Conservation (phyloP, 2,797 vertebrate genomes). For the Ctenopoma multispine region DNA sequence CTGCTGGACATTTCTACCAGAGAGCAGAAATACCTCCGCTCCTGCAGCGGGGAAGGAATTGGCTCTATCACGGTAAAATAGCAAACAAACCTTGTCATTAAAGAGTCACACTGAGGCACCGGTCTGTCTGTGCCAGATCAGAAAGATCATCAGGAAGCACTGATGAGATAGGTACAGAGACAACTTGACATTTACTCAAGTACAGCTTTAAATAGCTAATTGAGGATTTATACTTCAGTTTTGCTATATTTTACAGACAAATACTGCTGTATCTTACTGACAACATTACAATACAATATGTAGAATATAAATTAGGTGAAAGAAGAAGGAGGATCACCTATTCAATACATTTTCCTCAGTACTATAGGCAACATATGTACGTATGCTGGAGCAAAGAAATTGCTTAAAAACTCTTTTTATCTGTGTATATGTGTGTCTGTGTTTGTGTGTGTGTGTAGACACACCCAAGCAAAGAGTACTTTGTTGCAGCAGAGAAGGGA, state of each 20-base stretch:
- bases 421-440: background rate
- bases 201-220: background rate
- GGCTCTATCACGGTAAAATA: slow-evolving; percentile 87
- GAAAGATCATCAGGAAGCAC: background rate
- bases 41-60: slow-evolving; percentile 89
- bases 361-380: too few relatives aligned
- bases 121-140: background rate
- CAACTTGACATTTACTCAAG: background rate
- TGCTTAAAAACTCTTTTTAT: too few relatives aligned
- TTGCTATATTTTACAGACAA: background rate
- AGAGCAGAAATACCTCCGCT: slow-evolving; percentile 87
- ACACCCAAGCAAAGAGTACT: slow-evolving; percentile 86
- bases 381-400: too few relatives aligned
- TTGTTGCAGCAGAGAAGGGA: slow-evolving; percentile 94
- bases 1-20: slow-evolving; percentile 85
- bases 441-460: slow-evolving; percentile 75
- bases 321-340: too few relatives aligned
- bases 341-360: too few relatives aligned
- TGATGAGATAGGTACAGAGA: background rate
- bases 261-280: too few relatives aligned
- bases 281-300: too few relatives aligned
- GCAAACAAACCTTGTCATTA: background rate
- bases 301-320: too few relatives aligned
- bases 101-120: background rate
- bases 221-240: background rate